Evolutionary conservation across 2,113 vertebrate genomes (phyloP), one percentile per base, ranked within the genome.

Genomic region (Microtus richardsoni): DNA sequence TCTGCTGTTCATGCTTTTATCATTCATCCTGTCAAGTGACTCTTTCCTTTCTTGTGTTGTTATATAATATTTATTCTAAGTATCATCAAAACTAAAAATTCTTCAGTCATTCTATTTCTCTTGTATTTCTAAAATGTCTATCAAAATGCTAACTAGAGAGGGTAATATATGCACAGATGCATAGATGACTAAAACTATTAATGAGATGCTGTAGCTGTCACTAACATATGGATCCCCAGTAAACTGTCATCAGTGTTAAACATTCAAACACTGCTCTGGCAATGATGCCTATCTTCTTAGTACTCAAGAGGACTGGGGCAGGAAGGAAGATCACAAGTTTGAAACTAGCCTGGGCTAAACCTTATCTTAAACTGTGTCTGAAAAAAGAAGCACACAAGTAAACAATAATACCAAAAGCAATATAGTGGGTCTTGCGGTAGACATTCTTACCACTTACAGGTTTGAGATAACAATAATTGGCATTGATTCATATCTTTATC

Each of bases 401-500:
- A 41, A 62, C 5, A 84, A 83, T 41, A 62, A 54, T 24, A n/a
- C 58, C 54, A 24, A 62, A 93, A 94, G 44, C 3, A 85, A 10
- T 33, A 2, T 5, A 58, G 73, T 19, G 28, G 26, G 11, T 80
- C 1, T 54, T 28, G 10, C 4, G 0, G 21, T 88, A 64, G 3
- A 5, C 6, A 70, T 89, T 92, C 62, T 74, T 52, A 2, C 19
- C 17, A 58, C 41, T 91, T 85, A 16, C 70, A 62, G 8, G n/a
- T 93, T 74, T 80, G 93, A 58, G 30, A 10, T 75, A 95, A 71
- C 19, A 84, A 79, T 92, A 92, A 28, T 2, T 73, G 36, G 64
- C 66, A 85, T 13, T 26, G 1, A 0, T 71, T 88, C 11, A 36
- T 71, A 71, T 58, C 11, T 94, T 66, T 75, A 7, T 4, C 33